Evolutionary conservation across 2,797 vertebrate species (phyloP).

Genomic region (Linurgus olivaceus): DNA sequence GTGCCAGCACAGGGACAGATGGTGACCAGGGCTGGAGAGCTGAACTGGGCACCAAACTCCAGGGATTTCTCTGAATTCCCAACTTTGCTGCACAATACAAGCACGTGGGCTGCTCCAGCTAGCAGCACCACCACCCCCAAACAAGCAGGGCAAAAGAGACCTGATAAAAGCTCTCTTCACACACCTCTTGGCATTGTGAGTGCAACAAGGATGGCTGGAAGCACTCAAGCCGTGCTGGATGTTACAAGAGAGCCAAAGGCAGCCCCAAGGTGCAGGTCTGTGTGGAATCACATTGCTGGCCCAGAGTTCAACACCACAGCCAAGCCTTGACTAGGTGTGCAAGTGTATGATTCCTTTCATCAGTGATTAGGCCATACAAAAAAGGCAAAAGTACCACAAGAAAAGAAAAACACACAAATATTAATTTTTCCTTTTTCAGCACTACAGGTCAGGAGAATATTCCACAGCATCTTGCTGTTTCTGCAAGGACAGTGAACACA

Average conservation of each 20-base stretch:
- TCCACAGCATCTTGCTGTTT: not conserved
- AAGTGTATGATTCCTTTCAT: not conserved
- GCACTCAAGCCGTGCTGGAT: not conserved
- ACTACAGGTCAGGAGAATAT: not conserved
- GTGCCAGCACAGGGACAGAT: not conserved
- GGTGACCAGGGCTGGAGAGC: not conserved
- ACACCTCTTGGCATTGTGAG: fast-evolving
- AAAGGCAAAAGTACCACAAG: not conserved
- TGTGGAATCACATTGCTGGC: not conserved
- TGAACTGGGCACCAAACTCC: not conserved
- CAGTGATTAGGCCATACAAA: not conserved
- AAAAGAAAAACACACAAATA: not conserved
- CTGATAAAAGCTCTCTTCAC: not conserved
- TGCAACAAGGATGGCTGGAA: not conserved
- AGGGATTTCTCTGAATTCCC: not conserved
- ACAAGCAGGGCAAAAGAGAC: not conserved
- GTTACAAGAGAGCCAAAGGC: not conserved
- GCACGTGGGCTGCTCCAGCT: fast-evolving
- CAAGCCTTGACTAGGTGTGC: not conserved
- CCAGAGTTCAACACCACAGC: not conserved
- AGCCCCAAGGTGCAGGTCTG: not conserved
- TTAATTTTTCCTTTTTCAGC: not conserved
- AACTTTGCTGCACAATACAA: fast-evolving
- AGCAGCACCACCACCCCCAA: not conserved
- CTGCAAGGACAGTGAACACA: not conserved